A percentile compares a stretch with the other conserved stretches of the same genome.
Conservation (phyloP, 2,797 vertebrate genomes). For the Channa striata region DNA sequence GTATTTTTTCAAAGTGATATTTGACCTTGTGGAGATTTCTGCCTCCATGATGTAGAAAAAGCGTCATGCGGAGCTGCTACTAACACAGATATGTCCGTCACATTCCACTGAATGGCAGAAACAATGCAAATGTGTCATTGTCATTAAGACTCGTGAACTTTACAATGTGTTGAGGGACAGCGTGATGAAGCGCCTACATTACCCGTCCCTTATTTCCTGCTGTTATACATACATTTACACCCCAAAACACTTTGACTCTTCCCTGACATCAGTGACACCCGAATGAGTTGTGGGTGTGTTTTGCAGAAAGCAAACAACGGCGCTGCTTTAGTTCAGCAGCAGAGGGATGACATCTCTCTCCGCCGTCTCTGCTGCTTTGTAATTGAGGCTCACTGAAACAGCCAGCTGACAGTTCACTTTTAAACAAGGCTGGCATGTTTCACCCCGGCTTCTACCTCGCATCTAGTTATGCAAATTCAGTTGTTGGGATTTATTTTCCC, state of each 20-base stretch:
- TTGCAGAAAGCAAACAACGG: slow-evolving; percentile 27
- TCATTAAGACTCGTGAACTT: slow-evolving; percentile 12
- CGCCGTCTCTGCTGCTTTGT: slow-evolving; percentile 34
- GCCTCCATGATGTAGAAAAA: neutral
- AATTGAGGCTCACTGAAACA: slow-evolving; percentile 27
- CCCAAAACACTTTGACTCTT: slow-evolving; percentile 16
- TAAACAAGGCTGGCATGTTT: slow-evolving; percentile 34
- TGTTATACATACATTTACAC: slow-evolving; percentile 18
- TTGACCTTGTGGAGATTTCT: neutral
- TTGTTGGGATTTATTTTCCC: slow-evolving; percentile 38
- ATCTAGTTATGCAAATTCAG: slow-evolving; percentile 50
- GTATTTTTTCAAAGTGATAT: neutral
- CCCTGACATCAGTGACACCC: slow-evolving; percentile 34
- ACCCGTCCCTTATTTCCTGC: neutral
- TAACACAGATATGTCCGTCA: neutral
- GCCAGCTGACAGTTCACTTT: slow-evolving; percentile 24
- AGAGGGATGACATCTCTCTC: slow-evolving; percentile 29
- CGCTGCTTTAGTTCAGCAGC: slow-evolving; percentile 22
- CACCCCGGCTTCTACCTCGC: slow-evolving; percentile 28
- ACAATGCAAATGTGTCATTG: neutral
- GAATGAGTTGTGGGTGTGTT: slow-evolving; percentile 17
- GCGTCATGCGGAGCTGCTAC: neutral
- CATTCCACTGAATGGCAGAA: neutral
- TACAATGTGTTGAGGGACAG: neutral
- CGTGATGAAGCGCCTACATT: neutral